Evolutionary conservation across 2,888 invertebrate species (phyloP).

Genomic region (Drosophila neotestacea): DNA sequence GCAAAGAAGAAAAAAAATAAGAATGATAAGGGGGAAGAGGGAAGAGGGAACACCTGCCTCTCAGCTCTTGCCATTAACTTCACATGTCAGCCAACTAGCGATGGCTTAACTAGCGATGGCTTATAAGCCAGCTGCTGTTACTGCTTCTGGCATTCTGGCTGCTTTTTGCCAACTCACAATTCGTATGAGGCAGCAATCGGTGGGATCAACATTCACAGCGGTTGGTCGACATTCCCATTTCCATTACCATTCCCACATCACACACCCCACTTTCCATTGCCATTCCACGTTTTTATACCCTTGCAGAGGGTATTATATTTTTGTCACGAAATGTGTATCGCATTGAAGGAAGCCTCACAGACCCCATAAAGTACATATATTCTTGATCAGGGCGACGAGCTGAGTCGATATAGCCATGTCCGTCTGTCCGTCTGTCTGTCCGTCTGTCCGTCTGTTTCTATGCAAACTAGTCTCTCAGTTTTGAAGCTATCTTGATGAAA

Average conservation of each 20-base stretch:
- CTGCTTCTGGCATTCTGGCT: neutral
- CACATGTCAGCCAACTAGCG: constrained; percentile 31
- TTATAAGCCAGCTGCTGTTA: constrained; percentile 15
- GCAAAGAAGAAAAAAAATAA: no score
- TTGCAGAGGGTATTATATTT: no score
- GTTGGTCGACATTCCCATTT: constrained; percentile 18
- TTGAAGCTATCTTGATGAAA: no score
- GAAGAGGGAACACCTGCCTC: constrained; percentile 10
- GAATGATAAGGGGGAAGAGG: neutral
- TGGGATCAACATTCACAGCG: constrained; percentile 35
- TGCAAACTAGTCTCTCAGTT: no score
- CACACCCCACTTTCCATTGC: neutral
- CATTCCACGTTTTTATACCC: no score
- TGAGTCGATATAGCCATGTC: no score
- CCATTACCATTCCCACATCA: constrained; percentile 1
- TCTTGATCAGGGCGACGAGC: no score
- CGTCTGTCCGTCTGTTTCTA: no score
- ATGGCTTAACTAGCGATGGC: constrained; percentile 31
- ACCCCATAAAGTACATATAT: no score
- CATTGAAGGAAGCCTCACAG: no score
- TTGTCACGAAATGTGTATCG: no score
- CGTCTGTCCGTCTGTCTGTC: no score
- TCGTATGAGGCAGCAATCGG: constrained; percentile 40
- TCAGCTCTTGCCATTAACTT: constrained; percentile 5
- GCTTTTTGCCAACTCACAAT: constrained; percentile 26